Evolutionary conservation across 1,140 invertebrate species (phyloP), one percentile per base, ranked within the genome.

Genomic region (Drosophila prosaltans): DNA sequence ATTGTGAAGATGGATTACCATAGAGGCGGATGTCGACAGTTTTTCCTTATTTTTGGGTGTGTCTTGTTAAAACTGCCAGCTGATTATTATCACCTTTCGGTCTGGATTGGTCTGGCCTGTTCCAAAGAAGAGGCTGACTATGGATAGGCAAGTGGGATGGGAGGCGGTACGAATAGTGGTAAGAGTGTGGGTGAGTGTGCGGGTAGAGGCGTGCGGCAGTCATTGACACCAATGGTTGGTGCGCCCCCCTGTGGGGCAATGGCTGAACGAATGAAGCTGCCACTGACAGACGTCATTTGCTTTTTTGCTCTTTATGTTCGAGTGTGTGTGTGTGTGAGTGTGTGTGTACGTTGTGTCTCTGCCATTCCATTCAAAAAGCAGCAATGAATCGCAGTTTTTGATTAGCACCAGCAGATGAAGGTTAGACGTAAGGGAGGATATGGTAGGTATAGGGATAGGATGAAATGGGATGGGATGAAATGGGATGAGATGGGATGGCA

Each of bases 1-100:
- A 83, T 86, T 86, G 84, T 80, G 70, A 89, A 88, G 83, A 88
- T 88, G 83, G 83, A 88, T 89, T 88, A 88, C 83, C 72, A 74
- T 80, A 67, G 59, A 68, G 73, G 74, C 65, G 45, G 74, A 51
- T 73, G 72, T 75, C 73, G 74, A 77, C 66, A 77, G 74, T 77
- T 77, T 77, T 69, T 75, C 21, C 40, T 55, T 55, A 45, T 69
- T 76, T 69, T 72, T 74, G 81, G 62, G 77, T 86, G 68, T 80
- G 68, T 80, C 83, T 88, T 89, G 83, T 89, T 88, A 89, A 74
- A 88, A 89, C 76, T 80, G 83, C 73, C 83, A 77, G 78, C 83
- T 88, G 83, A 88, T 88, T 88, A 88, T 88, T 88, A 88, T 88
- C 83, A 88, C 83, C 83, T 88, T 80, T 65, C 60, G 30, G 64